Percentiles rank a stretch among this genome's conserved stretches.
phyloP scores from a whole-genome alignment of 2,797 vertebrate species.

The Propithecus deckenii region DNA sequence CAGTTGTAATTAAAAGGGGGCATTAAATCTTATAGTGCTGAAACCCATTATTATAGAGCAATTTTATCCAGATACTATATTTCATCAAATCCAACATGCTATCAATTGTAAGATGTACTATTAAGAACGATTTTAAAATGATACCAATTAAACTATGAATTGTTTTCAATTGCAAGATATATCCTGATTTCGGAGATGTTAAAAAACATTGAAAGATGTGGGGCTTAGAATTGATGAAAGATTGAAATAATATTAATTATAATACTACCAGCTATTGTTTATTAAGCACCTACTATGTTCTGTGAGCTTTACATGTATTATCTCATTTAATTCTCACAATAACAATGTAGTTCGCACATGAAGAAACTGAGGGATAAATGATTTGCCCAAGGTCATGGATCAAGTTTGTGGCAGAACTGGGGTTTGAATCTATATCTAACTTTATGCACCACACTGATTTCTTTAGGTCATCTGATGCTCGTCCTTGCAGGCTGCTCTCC shows the following conservation, averaged over 20 bases:
- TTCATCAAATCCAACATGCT: background rate
- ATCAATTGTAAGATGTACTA: background rate
- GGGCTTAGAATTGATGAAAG: background rate
- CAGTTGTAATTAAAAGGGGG: background rate
- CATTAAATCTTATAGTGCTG: background rate
- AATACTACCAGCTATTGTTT: background rate
- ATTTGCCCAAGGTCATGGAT: background rate
- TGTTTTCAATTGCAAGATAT: background rate
- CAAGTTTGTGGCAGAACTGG: background rate
- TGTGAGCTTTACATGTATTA: background rate
- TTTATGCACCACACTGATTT: background rate
- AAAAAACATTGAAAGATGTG: background rate
- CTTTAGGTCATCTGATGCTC: background rate
- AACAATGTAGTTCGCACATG: background rate
- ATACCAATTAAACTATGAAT: background rate
- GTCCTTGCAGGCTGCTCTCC: background rate
- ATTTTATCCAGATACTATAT: background rate
- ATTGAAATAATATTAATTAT: background rate
- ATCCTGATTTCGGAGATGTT: background rate
- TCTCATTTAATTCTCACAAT: background rate
- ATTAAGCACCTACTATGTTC: background rate
- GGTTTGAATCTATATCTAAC: background rate
- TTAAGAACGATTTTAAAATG: background rate
- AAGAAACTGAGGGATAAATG: background rate
- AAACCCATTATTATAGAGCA: background rate